Conservation (phyloP, 2,888 invertebrate species). For the Stomorhina lunata region DNA sequence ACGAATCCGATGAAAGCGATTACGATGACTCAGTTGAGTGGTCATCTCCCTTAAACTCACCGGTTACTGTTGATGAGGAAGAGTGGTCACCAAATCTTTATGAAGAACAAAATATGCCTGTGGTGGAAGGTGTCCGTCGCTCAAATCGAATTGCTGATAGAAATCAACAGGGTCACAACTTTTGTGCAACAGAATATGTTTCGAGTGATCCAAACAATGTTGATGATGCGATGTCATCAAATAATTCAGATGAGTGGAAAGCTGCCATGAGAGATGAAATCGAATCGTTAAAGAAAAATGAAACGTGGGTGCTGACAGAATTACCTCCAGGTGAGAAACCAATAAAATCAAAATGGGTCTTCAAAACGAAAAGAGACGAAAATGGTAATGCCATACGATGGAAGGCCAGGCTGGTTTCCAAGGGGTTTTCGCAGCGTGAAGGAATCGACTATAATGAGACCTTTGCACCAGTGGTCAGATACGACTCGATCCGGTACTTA, state of each 20-base stretch:
- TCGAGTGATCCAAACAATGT: slow-evolving; percentile 11
- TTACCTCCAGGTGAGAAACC: slow-evolving; percentile 19
- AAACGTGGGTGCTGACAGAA: neutral
- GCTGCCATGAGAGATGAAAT: slow-evolving; percentile 22
- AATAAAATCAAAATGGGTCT: slow-evolving; percentile 43
- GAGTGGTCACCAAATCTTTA: slow-evolving; percentile 3
- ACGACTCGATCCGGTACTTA: slow-evolving; percentile 14
- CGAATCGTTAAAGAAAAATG: neutral
- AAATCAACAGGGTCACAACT: slow-evolving; percentile 1
- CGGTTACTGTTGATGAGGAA: neutral
- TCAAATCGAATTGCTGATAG: slow-evolving; percentile 22
- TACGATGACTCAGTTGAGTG: neutral
- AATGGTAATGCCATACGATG: neutral
- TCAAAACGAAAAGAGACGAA: slow-evolving; percentile 22
- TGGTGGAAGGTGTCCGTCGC: neutral
- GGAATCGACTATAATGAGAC: slow-evolving; percentile 25
- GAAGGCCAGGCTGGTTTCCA: slow-evolving; percentile 8
- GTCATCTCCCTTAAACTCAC: neutral
- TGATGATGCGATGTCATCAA: slow-evolving; percentile 20
- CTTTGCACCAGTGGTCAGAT: slow-evolving; percentile 64
- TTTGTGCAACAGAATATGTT: slow-evolving; percentile 32
- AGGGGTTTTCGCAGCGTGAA: slow-evolving; percentile 20
- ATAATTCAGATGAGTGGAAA: slow-evolving; percentile 11
- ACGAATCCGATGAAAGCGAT: neutral
- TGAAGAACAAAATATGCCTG: neutral